Percentiles rank a stretch among this genome's conserved stretches.
phyloP scores from a whole-genome alignment of 2,113 vertebrate species.

The Phoxinus phoxinus region DNA sequence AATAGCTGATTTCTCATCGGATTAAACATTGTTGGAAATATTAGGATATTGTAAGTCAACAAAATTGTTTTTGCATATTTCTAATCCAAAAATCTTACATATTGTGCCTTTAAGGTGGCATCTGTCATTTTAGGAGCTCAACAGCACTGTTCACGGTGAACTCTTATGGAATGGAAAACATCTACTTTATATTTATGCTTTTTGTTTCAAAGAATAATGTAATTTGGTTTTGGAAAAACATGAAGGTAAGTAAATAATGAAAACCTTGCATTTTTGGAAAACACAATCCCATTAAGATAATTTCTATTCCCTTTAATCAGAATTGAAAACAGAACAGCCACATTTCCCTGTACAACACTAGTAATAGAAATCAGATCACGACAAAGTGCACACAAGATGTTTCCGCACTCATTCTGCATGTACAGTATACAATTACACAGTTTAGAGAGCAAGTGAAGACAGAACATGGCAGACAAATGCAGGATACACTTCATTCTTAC shows the following conservation, averaged over 20 bases:
- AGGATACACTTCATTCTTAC: background rate
- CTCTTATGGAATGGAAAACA: background rate
- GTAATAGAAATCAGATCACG: background rate
- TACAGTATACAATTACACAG: background rate
- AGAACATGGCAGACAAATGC: constrained; percentile 3
- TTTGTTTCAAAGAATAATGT: background rate
- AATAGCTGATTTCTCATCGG: no score
- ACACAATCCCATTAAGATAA: background rate
- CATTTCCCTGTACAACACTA: background rate
- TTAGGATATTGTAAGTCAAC: no score
- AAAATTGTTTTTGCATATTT: no score
- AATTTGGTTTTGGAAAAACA: background rate
- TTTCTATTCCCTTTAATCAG: background rate
- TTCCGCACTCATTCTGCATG: constrained; percentile 17
- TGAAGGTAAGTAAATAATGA: background rate
- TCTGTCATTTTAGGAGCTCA: background rate
- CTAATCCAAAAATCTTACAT: no score
- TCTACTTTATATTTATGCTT: background rate
- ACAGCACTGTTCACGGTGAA: background rate
- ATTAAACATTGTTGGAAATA: no score
- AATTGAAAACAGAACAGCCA: background rate
- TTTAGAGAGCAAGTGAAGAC: constrained; percentile 4
- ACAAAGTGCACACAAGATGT: constrained; percentile 50
- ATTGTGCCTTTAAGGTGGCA: no score
- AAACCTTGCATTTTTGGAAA: background rate